A percentile compares a stretch with the other conserved stretches of the same genome.
Conservation (phyloP, 2,888 invertebrate genomes). For the Drosophila fungiperda region DNA sequence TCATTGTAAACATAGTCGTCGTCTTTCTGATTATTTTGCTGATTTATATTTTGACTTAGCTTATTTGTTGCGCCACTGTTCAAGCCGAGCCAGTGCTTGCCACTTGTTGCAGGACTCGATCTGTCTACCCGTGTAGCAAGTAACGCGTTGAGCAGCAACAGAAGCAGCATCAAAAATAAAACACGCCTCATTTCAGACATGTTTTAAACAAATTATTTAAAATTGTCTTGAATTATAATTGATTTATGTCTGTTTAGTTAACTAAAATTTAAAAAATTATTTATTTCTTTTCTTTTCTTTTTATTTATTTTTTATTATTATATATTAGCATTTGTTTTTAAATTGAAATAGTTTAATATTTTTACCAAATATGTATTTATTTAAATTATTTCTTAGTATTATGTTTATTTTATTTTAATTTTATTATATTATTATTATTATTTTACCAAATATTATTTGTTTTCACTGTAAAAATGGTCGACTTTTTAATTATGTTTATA, state of each 20-base stretch:
- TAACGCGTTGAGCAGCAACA: constrained; percentile 2
- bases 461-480: constrained; percentile 14
- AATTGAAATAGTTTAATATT: no score
- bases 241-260: background rate
- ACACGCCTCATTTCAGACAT: constrained; percentile 8
- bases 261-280: background rate
- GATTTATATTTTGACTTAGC: constrained; percentile 3
- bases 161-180: constrained; percentile 8
- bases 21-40: constrained; percentile 32
- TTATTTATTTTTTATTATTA: background rate
- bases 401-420: background rate
- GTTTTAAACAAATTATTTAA: background rate
- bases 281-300: background rate
- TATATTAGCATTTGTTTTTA: background rate
- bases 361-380: background rate
- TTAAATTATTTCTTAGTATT: background rate
- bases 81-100: constrained; percentile 6
- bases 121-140: background rate
- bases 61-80: constrained; percentile 14
- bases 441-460: background rate
- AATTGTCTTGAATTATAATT: background rate
- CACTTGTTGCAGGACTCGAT: background rate
- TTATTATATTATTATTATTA: background rate
- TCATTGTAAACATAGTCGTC: constrained; percentile 33
- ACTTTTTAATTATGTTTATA: constrained; percentile 14